Conservation (phyloP, 2,113 vertebrate species). For the Thomomys bottae region DNA sequence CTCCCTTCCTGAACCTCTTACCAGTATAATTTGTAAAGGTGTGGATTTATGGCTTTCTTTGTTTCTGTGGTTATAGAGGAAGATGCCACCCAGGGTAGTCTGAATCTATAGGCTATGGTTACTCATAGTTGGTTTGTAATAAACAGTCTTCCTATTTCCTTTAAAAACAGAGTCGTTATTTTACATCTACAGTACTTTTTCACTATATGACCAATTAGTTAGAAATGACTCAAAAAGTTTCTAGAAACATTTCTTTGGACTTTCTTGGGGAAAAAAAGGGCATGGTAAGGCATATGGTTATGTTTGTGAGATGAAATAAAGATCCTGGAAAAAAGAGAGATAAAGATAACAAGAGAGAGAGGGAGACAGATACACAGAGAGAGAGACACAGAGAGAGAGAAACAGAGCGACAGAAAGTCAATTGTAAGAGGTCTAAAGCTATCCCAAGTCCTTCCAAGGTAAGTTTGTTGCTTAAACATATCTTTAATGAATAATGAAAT, state of each 20-base stretch:
- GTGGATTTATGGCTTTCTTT: background rate
- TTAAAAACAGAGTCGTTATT: background rate
- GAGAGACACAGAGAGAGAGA: no score
- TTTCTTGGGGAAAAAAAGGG: background rate
- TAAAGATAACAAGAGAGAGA: no score
- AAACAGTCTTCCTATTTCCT: background rate
- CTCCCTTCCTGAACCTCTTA: no score
- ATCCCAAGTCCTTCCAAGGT: background rate
- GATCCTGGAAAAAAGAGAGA: background rate
- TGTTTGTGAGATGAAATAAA: background rate
- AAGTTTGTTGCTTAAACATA: conserved; percentile 36
- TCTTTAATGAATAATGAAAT: conserved; percentile 38
- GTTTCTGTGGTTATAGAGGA: background rate
- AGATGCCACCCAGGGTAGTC: background rate
- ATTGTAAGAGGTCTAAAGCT: background rate
- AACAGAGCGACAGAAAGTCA: background rate
- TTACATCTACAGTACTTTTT: background rate
- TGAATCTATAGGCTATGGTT: background rate
- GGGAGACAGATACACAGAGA: no score
- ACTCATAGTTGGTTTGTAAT: background rate
- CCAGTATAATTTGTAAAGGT: background rate
- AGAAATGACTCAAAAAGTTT: background rate
- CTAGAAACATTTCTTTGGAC: conserved; percentile 1
- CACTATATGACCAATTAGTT: background rate
- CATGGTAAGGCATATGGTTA: background rate